A percentile compares a stretch with the other conserved stretches of the same genome.
These are phyloP conservation scores for Thalassophryne amazonica DNA, from an alignment of 2,797 vertebrate genomes.

Conservation along the genomic window DNA sequence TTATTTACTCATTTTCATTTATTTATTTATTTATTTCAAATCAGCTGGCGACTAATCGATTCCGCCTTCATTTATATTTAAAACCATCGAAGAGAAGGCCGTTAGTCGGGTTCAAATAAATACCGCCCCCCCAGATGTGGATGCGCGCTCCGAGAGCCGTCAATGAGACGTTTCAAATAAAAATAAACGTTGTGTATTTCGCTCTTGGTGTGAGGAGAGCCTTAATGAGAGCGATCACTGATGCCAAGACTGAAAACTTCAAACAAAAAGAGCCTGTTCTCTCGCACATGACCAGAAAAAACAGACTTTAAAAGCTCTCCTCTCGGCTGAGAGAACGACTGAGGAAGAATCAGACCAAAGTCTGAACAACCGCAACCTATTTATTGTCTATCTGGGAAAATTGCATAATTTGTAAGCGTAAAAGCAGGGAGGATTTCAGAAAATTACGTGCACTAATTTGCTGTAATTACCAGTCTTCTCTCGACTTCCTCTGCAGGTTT, in stretches of 20 bases:
- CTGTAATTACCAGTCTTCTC: constrained; percentile 42
- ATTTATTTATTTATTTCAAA: no score
- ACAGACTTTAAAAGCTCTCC: constrained; percentile 52
- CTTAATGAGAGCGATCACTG: constrained; percentile 72
- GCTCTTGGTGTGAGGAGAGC: constrained; percentile 44
- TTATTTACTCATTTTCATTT: constrained; percentile 66
- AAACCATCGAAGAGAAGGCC: constrained; percentile 51
- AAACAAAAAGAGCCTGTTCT: constrained; percentile 68
- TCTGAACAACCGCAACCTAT: constrained; percentile 18
- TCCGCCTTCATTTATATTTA: constrained; percentile 63
- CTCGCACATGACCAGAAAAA: constrained; percentile 48
- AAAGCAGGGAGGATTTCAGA: constrained; percentile 41
- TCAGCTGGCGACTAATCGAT: constrained; percentile 58
- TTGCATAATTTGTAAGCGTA: constrained; percentile 41
- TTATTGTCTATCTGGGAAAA: constrained; percentile 36
- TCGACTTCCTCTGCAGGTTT: constrained; percentile 15
- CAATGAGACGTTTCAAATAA: constrained; percentile 70
- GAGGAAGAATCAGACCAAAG: constrained; percentile 24
- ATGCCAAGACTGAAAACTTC: constrained; percentile 69
- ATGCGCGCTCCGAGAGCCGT: constrained; percentile 61
- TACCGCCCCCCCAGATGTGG: constrained; percentile 62
- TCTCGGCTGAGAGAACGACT: constrained; percentile 35
- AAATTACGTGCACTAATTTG: constrained; percentile 41
- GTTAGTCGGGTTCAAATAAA: constrained; percentile 59
- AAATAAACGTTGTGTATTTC: constrained; percentile 65